These are phyloP conservation scores for Hyles euphorbiae DNA, from an alignment of 1,140 invertebrate genomes.

Conservation along the genomic window DNA sequence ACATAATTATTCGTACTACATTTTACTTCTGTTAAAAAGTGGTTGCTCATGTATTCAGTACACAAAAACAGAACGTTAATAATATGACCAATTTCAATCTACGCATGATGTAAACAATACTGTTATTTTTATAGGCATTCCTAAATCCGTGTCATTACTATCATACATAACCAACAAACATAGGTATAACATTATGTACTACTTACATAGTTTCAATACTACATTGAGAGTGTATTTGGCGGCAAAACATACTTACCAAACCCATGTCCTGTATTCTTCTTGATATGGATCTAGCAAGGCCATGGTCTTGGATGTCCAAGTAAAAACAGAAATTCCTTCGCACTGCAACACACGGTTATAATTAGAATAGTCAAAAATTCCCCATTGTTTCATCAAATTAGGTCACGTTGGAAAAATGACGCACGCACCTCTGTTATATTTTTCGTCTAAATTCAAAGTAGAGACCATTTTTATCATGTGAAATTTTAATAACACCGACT, in stretches of 20 bases:
- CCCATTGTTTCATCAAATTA: conserved; percentile 19
- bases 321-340: conserved; percentile 80
- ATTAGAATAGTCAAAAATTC: conserved; percentile 14
- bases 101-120: conserved; percentile 9
- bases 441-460: conserved; percentile 60
- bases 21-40: no score
- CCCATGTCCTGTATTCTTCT: conserved; percentile 80
- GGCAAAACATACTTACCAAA: conserved; percentile 74
- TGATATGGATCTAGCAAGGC: conserved; percentile 77
- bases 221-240: conserved; percentile 31
- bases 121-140: conserved; percentile 13
- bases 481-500: conserved; percentile 19
- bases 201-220: conserved; percentile 9
- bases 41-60: neutral
- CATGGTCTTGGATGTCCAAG: conserved; percentile 82
- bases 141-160: conserved; percentile 27
- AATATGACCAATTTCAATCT: conserved; percentile 41
- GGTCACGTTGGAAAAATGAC: conserved; percentile 32
- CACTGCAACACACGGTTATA: conserved; percentile 43
- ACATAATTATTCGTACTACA: no score
- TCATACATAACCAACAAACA: conserved; percentile 46
- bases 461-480: conserved; percentile 54
- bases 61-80: conserved; percentile 38
- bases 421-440: conserved; percentile 60
- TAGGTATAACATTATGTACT: conserved; percentile 8